Evolutionary conservation across 2,888 invertebrate genomes (phyloP).

Genomic region (Holacanthella duospinosa): DNA sequence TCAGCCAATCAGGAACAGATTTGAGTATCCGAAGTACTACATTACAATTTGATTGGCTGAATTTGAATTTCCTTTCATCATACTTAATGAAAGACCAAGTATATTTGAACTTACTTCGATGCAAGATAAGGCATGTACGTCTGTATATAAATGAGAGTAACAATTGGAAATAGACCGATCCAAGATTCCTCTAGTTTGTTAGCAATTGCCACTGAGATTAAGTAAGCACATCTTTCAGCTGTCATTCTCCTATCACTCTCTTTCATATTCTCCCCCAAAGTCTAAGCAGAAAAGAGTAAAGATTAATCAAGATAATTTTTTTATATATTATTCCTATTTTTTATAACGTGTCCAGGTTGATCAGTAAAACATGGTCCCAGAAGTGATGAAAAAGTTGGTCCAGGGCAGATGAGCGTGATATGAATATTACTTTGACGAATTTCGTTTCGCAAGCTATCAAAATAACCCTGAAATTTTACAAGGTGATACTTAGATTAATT

Average conservation of each 20-base stretch:
- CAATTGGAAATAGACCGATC: slow-evolving; percentile 56
- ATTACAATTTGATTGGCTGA: no score
- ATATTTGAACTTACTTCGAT: slow-evolving; percentile 43
- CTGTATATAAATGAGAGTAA: slow-evolving; percentile 50
- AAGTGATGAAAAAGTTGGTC: slow-evolving; percentile 62
- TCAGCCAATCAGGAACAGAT: no score
- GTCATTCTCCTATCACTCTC: slow-evolving; percentile 43
- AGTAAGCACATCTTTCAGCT: slow-evolving; percentile 45
- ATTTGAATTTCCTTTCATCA: no score
- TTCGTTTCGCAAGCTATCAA: slow-evolving; percentile 53
- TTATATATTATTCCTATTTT: neutral
- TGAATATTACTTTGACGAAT: slow-evolving; percentile 50
- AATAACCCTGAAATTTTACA: slow-evolving; percentile 54
- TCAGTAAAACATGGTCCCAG: slow-evolving; percentile 58
- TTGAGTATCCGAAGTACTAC: no score
- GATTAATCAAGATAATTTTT: neutral
- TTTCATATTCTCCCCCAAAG: slow-evolving; percentile 39
- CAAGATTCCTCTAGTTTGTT: slow-evolving; percentile 54
- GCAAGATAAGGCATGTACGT: slow-evolving; percentile 50
- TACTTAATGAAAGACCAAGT: no score
- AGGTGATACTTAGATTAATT: no score
- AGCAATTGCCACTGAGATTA: slow-evolving; percentile 46
- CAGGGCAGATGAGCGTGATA: slow-evolving; percentile 63
- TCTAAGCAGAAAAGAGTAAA: slow-evolving; percentile 36
- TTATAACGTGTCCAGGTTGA: slow-evolving; percentile 49